These are phyloP conservation scores for Kryptolebias ocellatus DNA, from an alignment of 2,797 vertebrate species.

Conservation along the genomic window DNA sequence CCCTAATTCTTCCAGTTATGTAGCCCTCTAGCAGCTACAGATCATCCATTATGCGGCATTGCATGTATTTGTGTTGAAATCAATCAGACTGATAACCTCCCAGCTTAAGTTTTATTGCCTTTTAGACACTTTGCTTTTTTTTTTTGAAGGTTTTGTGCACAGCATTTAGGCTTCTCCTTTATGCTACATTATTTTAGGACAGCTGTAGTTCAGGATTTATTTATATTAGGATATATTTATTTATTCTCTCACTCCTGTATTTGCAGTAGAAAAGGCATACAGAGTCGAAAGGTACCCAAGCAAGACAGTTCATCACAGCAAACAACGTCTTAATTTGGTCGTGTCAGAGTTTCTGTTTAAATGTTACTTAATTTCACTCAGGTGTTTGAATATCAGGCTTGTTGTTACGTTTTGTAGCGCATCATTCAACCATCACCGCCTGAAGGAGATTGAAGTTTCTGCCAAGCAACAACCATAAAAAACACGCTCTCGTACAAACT, in stretches of 20 bases:
- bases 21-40: neutral
- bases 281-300: conserved; percentile 29
- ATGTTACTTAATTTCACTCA: conserved; percentile 31
- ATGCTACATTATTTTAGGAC: neutral
- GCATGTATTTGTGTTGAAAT: neutral
- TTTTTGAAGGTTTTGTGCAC: neutral
- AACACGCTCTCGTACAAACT: conserved; percentile 28
- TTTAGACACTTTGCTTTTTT: neutral
- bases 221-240: neutral
- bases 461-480: conserved; percentile 28
- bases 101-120: neutral
- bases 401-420: conserved; percentile 17
- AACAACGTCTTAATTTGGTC: conserved; percentile 50
- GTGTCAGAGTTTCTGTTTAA: conserved; percentile 42
- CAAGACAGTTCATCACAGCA: conserved; percentile 30
- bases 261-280: conserved; percentile 8
- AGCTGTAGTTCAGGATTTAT: neutral
- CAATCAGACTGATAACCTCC: neutral
- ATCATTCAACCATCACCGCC: conserved; percentile 31
- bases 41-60: neutral
- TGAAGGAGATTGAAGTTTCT: conserved; percentile 25
- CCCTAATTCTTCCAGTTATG: neutral
- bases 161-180: neutral
- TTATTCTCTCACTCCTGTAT: conserved; percentile 7
- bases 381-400: conserved; percentile 34